Percentiles rank a stretch among this genome's conserved stretches.
Conservation (phyloP, 2,888 invertebrate genomes). For the Boloria selene region DNA sequence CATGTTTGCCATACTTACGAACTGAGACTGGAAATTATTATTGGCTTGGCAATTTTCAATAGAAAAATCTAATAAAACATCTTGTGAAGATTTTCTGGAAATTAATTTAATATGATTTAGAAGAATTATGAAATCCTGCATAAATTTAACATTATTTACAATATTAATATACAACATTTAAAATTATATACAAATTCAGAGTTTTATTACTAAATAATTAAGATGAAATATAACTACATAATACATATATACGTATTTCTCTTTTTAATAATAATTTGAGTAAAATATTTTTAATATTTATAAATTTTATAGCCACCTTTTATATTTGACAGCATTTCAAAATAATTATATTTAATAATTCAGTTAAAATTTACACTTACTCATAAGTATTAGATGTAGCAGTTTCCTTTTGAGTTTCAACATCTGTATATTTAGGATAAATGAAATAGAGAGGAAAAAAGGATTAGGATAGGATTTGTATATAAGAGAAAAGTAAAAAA, state of each 20-base stretch:
- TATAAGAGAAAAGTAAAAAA: slow-evolving; percentile 33
- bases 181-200: too few species aligned
- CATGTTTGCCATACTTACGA: slow-evolving; percentile 72
- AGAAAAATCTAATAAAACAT: slow-evolving; percentile 57
- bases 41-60: slow-evolving; percentile 56
- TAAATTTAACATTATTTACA: too few species aligned
- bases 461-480: slow-evolving; percentile 27
- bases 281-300: too few species aligned
- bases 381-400: slow-evolving; percentile 32
- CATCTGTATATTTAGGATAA: slow-evolving; percentile 25
- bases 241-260: too few species aligned
- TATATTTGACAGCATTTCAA: background rate
- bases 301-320: too few species aligned
- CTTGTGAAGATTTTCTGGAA: slow-evolving; percentile 58
- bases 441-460: slow-evolving; percentile 28
- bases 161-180: too few species aligned
- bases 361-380: slow-evolving; percentile 35
- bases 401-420: slow-evolving; percentile 24
- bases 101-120: background rate
- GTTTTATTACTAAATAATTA: too few species aligned
- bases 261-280: too few species aligned
- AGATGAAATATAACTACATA: too few species aligned
- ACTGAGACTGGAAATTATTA: slow-evolving; percentile 61
- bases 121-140: too few species aligned
- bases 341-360: background rate